Base-by-base conservation (phyloP, 2,797 vertebrate genomes). In the Neoniphon sammara region DNA sequence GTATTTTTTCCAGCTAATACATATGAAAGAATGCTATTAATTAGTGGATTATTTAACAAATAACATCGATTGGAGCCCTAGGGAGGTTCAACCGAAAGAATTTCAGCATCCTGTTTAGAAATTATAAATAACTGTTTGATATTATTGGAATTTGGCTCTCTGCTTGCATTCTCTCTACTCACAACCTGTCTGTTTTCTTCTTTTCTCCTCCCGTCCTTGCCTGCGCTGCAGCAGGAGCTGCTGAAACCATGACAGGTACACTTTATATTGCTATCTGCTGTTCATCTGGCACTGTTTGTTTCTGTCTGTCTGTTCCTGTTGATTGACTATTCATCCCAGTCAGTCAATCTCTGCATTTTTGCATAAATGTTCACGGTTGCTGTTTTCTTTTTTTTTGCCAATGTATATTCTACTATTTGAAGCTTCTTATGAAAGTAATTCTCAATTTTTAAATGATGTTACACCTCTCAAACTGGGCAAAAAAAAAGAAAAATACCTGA, bases 231-330 rank as follows among this genome's bases (percentile, higher is more conserved):
- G 88, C 89, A 95, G 95, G 94, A 94, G 92, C 93, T 83, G 90
- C 94, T 89, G 93, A 95, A 92, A 92, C 81, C 82, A 85, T 94
- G 89, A 91, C 94, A 95, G 94, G 94, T 95, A 94, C 77, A 81
- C 61, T 84, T 85, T 85, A 72, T 87, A 85, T 87, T 86, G 56
- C 86, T 82, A 61, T 84, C 89, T 89, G 83, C 87, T 91, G 89
- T 91, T 92, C 88, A 84, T 85, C 88, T 92, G 86, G 88, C 88
- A 80, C 75, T 59, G 80, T 85, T 78, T 50, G 75, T 81, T 74
- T 78, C 79, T 84, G 71, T 34, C 31, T 34, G 31, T 80, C 83
- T 88, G 73, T 87, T 81, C 88, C 77, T 88, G 82, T 76, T 73
- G 83, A 87, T 84, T 87, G 85, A 80, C 86, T 74, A 85, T 87